A percentile compares a stretch with the other conserved stretches of the same genome.
Evolutionary conservation across 1,140 invertebrate genomes (phyloP).

Genomic region (Semibalanus balanoides): DNA sequence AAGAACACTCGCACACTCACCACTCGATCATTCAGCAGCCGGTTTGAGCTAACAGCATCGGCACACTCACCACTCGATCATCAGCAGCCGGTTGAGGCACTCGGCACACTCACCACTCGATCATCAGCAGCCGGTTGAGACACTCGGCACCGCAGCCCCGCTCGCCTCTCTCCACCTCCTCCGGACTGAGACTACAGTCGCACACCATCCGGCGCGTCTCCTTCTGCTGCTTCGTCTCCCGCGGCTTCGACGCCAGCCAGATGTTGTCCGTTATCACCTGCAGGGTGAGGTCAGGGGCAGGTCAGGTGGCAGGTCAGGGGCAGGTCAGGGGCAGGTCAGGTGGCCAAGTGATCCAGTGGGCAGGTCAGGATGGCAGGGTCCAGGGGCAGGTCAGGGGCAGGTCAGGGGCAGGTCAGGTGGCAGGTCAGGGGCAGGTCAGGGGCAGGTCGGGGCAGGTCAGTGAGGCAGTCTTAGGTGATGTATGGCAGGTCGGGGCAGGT

Average conservation of each 20-base stretch:
- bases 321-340: no score
- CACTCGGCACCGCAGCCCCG: conserved; percentile 88
- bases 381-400: no score
- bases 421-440: no score
- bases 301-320: no score
- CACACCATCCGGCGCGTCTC: conserved; percentile 87
- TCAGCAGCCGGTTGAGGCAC: conserved; percentile 13
- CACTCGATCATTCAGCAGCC: background rate
- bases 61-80: conserved; percentile 11
- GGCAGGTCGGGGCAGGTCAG: no score
- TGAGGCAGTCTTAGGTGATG: no score
- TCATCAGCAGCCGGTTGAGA: conserved; percentile 89
- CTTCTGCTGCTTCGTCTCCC: conserved; percentile 40
- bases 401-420: no score
- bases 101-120: conserved; percentile 66
- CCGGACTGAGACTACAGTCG: conserved; percentile 80
- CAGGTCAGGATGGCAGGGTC: no score
- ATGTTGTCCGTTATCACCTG: background rate
- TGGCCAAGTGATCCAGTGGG: no score
- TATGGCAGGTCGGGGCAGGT: no score
- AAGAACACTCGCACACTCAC: no score
- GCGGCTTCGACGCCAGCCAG: background rate
- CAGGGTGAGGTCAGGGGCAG: no score
- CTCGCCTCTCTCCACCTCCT: conserved; percentile 68
- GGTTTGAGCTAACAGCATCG: background rate